phyloP scores from a whole-genome alignment of 2,888 invertebrate genomes.

The Agriopis marginaria region DNA sequence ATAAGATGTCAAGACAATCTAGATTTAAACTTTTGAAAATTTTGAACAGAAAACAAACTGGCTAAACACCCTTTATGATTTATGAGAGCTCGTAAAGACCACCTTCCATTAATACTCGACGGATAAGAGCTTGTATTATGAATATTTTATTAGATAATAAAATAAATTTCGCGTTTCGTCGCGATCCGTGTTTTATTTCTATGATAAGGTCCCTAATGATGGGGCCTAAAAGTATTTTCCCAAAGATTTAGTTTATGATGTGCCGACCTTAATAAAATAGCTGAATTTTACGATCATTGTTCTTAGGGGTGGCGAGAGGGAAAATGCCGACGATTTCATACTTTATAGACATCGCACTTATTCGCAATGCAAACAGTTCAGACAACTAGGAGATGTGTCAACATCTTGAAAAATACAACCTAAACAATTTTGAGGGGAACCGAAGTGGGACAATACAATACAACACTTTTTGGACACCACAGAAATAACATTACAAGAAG shows the following conservation, averaged over 20 bases:
- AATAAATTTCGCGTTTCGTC: conserved; percentile 43
- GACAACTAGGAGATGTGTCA: no score
- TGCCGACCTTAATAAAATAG: conserved; percentile 48
- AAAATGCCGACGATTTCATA: conserved; percentile 26
- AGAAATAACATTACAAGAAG: no score
- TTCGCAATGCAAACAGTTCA: no score
- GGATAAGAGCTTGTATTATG: conserved; percentile 41
- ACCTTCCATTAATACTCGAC: conserved; percentile 34
- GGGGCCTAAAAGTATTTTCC: conserved; percentile 47
- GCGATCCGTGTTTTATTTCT: conserved; percentile 45
- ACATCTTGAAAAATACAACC: no score
- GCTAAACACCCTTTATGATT: conserved; percentile 22
- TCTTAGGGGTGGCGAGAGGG: conserved; percentile 37
- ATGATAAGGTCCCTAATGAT: conserved; percentile 47
- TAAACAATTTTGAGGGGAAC: no score
- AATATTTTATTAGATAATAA: conserved; percentile 41
- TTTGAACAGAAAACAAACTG: neutral
- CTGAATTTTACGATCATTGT: conserved; percentile 45
- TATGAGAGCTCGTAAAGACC: conserved; percentile 27
- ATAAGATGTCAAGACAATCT: no score
- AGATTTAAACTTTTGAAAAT: neutral
- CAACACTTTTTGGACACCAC: no score
- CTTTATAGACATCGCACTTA: neutral
- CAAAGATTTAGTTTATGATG: conserved; percentile 48
- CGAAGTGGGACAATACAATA: no score